Conservation (phyloP, 2,113 vertebrate genomes). For the Brienomyrus brachyistius region DNA sequence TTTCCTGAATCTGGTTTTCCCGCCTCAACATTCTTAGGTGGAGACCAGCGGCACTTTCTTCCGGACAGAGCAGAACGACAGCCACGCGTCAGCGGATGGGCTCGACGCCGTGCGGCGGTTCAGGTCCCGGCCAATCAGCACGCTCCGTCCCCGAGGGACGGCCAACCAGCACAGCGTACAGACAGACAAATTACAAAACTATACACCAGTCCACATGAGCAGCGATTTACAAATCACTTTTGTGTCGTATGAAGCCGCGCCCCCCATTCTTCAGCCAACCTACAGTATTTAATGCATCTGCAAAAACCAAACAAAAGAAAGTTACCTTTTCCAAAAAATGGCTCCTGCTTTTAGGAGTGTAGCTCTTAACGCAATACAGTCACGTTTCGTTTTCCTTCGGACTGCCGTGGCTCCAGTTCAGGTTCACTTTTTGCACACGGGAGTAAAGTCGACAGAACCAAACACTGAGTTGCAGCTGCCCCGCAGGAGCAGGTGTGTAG, state of each 20-base stretch:
- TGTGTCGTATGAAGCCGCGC: constrained; percentile 31
- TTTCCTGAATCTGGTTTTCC: background rate
- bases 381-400: background rate
- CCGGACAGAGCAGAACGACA: background rate
- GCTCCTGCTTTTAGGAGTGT: constrained; percentile 10
- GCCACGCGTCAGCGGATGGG: background rate
- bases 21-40: background rate
- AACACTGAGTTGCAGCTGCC: background rate
- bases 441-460: background rate
- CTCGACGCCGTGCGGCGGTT: background rate
- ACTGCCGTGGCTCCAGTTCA: background rate
- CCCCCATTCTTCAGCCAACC: constrained; percentile 6
- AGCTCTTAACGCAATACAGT: background rate
- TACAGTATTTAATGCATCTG: constrained; percentile 13
- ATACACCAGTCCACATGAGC: constrained; percentile 54
- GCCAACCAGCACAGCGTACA: constrained; percentile 33
- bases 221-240: constrained; percentile 49
- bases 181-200: constrained; percentile 55
- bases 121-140: background rate
- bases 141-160: background rate
- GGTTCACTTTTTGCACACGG: background rate
- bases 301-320: constrained; percentile 11
- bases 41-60: background rate
- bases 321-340: background rate
- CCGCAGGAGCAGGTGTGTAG: background rate